Percentiles rank a stretch among this genome's conserved stretches.
Conservation (phyloP, 2,888 invertebrate genomes). For the Pyralis farinalis region DNA sequence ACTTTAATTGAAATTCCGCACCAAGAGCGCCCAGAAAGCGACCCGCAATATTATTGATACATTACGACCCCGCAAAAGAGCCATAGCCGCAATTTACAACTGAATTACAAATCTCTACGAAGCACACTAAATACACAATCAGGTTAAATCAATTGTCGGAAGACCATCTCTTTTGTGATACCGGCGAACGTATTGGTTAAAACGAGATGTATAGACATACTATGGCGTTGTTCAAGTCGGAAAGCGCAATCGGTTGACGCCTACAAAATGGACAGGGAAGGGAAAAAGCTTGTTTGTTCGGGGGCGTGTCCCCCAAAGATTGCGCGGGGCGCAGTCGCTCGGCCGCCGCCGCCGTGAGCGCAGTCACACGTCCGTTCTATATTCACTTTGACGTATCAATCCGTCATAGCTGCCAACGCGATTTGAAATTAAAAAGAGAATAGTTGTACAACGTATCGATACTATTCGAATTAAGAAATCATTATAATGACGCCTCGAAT, state of each 20-base stretch:
- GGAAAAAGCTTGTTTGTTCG: constrained; percentile 66
- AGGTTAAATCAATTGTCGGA: constrained; percentile 67
- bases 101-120: constrained; percentile 76
- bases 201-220: constrained; percentile 31
- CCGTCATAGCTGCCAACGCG: constrained; percentile 48
- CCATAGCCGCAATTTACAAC: constrained; percentile 73
- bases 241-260: constrained; percentile 54
- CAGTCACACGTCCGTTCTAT: constrained; percentile 23
- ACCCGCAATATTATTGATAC: constrained; percentile 72
- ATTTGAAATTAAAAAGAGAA: constrained; percentile 25
- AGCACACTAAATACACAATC: constrained; percentile 74
- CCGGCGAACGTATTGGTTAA: constrained; percentile 6
- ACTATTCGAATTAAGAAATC: constrained; percentile 43
- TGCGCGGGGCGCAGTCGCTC: constrained; percentile 56
- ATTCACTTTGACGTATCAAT: constrained; percentile 46
- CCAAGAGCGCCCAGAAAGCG: constrained; percentile 45
- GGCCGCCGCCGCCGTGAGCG: constrained; percentile 61
- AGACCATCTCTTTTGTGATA: constrained; percentile 32
- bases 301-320: constrained; percentile 57
- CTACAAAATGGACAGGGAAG: constrained; percentile 56
- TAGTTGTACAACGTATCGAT: background rate
- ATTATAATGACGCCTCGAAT: constrained; percentile 38
- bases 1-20: constrained; percentile 75
- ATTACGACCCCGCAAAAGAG: constrained; percentile 73
- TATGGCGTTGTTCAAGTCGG: constrained; percentile 41